These are phyloP conservation scores for Acleris holmiana DNA, from an alignment of 2,888 invertebrate genomes.

Conservation along the genomic window DNA sequence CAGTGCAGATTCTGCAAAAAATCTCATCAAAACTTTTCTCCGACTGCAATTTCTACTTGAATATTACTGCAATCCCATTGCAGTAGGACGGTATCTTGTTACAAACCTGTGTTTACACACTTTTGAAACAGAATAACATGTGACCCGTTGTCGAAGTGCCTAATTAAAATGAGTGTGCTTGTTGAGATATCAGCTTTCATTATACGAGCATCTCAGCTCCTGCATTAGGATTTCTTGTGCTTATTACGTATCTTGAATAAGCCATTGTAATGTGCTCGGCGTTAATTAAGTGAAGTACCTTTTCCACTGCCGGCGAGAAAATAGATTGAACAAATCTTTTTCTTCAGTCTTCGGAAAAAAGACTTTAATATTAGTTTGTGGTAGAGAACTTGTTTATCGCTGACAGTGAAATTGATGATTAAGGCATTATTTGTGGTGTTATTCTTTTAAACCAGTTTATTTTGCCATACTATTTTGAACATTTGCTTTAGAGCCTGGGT, in stretches of 20 bases:
- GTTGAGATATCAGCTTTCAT: conserved; percentile 31
- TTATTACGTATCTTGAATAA: conserved; percentile 15
- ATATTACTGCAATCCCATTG: conserved; percentile 5
- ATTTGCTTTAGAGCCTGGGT: too few species aligned
- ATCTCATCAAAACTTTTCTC: conserved; percentile 16
- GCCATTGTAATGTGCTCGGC: conserved; percentile 14
- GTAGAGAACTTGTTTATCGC: too few species aligned
- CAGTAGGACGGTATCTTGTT: not conserved
- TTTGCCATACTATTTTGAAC: too few species aligned
- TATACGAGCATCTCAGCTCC: conserved; percentile 9
- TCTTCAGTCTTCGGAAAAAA: too few species aligned
- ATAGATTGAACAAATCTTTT: not conserved
- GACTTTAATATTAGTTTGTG: too few species aligned
- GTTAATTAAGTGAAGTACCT: conserved; percentile 12
- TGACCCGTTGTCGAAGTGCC: conserved; percentile 10
- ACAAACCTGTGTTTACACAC: not conserved
- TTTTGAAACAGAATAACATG: not conserved
- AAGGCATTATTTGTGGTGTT: too few species aligned
- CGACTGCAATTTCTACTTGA: not conserved
- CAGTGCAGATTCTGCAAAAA: conserved; percentile 4
- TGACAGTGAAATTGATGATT: too few species aligned
- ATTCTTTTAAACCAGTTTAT: too few species aligned
- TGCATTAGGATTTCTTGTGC: conserved; percentile 7
- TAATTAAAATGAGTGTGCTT: conserved; percentile 20
- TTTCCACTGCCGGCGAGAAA: conserved; percentile 3